Evolutionary conservation across 2,888 invertebrate species (phyloP).

Genomic region (Conistra vaccinii): DNA sequence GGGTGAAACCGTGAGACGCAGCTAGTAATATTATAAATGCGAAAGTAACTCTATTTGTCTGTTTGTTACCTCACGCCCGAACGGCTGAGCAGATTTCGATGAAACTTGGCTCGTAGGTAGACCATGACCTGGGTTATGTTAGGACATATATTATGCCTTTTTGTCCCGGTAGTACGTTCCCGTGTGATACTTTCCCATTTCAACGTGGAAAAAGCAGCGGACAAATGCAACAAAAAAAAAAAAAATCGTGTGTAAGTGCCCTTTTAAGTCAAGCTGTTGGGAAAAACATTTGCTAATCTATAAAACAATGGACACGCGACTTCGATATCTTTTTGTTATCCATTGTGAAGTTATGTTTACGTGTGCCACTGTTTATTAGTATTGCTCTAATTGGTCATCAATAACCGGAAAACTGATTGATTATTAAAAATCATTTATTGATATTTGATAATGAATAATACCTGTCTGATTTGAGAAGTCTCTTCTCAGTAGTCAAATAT

Average conservation of each 20-base stretch:
- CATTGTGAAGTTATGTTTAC: conserved; percentile 20
- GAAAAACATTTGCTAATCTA: conserved; percentile 22
- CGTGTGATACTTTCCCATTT: neutral
- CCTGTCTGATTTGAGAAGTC: neutral
- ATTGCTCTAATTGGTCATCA: neutral
- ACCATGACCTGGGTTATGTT: neutral
- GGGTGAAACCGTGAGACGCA: no score
- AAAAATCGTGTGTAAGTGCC: neutral
- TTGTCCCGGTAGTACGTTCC: neutral
- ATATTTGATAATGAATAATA: neutral
- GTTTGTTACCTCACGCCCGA: no score
- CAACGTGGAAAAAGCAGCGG: neutral
- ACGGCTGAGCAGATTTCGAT: no score
- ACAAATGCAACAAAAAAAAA: neutral
- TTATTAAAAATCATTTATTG: neutral
- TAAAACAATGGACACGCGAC: conserved; percentile 47
- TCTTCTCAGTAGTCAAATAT: neutral
- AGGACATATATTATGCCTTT: neutral
- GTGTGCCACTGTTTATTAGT: neutral
- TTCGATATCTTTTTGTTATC: conserved; percentile 25
- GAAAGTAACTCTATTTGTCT: neutral
- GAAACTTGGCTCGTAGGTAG: neutral
- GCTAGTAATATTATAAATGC: neutral
- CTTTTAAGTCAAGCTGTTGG: neutral
- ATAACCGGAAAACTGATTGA: neutral